phyloP scores from a whole-genome alignment of 2,113 vertebrate species.

The Danio rerio region DNA sequence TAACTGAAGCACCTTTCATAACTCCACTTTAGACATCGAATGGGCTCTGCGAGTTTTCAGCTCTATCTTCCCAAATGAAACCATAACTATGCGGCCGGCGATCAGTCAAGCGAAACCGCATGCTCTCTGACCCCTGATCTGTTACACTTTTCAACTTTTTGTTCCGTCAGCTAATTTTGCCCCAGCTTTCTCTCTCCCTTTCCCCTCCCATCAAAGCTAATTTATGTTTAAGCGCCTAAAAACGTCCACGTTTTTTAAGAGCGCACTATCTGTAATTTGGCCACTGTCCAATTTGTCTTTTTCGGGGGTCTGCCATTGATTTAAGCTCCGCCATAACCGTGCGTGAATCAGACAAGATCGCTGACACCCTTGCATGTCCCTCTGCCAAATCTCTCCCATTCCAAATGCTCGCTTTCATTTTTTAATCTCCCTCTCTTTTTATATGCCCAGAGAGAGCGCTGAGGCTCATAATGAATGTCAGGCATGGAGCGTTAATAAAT shows the following conservation, averaged over 20 bases:
- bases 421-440: constrained; percentile 47
- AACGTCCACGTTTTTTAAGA: constrained; percentile 63
- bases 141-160: constrained; percentile 65
- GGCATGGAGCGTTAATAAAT: constrained; percentile 71
- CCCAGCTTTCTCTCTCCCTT: background rate
- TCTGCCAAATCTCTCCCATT: constrained; percentile 23
- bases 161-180: constrained; percentile 66
- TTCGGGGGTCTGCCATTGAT: constrained; percentile 60
- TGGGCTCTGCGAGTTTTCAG: constrained; percentile 52
- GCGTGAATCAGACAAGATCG: constrained; percentile 62
- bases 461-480: constrained; percentile 73
- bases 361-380: constrained; percentile 55
- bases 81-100: constrained; percentile 66
- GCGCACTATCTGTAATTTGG: constrained; percentile 71
- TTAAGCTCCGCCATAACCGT: constrained; percentile 67
- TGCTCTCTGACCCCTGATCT: constrained; percentile 64
- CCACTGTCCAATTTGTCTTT: constrained; percentile 70
- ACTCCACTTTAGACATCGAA: constrained; percentile 37
- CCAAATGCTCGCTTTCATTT: constrained; percentile 9
- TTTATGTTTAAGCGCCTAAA: constrained; percentile 64
- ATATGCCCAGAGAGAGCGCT: constrained; percentile 53
- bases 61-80: constrained; percentile 67
- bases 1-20: constrained; percentile 13
- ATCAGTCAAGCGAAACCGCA: constrained; percentile 70
- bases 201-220: constrained; percentile 66